These are phyloP conservation scores for Cecropterus lyciades DNA, from an alignment of 1,140 invertebrate genomes.

Conservation along the genomic window DNA sequence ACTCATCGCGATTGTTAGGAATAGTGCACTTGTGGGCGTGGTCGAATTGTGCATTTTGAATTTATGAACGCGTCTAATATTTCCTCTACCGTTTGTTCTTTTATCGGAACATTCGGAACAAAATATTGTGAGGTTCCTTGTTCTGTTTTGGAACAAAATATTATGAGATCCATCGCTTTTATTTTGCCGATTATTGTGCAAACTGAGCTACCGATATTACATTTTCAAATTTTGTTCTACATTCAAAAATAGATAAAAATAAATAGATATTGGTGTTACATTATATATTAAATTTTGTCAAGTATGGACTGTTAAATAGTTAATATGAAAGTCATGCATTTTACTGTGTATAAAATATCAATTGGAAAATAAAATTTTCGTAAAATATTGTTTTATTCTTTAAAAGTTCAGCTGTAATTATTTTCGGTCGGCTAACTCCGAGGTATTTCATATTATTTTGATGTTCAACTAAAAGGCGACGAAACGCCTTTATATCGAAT, in stretches of 20 bases:
- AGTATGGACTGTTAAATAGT: no score
- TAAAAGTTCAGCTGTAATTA: no score
- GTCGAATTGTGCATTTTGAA: conserved; percentile 63
- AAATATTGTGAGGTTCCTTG: conserved; percentile 37
- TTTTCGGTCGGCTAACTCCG: conserved; percentile 12
- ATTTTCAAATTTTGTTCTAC: no score
- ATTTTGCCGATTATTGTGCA: conserved; percentile 12
- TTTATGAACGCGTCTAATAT: conserved; percentile 45
- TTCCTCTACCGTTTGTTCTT: conserved; percentile 38
- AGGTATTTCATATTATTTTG: conserved; percentile 29
- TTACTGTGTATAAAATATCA: no score
- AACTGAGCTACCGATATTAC: conserved; percentile 5
- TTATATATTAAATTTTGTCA: no score
- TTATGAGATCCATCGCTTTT: conserved; percentile 5
- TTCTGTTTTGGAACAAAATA: no score
- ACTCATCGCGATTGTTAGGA: conserved; percentile 48
- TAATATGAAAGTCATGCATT: no score
- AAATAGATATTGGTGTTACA: no score
- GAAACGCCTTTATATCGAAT: conserved; percentile 42
- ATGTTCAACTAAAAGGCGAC: conserved; percentile 31
- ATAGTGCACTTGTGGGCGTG: conserved; percentile 73
- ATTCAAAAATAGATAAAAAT: no score
- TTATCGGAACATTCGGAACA: conserved; percentile 34
- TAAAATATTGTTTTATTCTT: not conserved
- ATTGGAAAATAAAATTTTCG: no score